Percentiles rank a stretch among this genome's conserved stretches.
Conservation (phyloP, 2,797 vertebrate species). For the Meriones psammophilus region DNA sequence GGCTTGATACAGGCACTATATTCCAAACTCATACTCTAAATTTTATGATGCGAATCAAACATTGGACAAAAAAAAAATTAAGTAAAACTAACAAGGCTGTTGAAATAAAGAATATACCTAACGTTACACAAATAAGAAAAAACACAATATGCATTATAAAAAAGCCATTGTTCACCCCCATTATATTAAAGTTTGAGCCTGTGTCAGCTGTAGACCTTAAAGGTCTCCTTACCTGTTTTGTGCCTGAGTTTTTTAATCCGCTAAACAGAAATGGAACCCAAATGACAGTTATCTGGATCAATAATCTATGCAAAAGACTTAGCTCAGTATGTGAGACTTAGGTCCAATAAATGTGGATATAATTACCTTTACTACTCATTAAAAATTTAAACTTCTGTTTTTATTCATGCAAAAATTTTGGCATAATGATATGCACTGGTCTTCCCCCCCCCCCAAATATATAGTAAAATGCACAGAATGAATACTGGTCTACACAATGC, state of each 20-base stretch:
- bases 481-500: constrained; percentile 24
- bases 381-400: constrained; percentile 14
- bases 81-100: constrained; percentile 50
- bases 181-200: constrained; percentile 24
- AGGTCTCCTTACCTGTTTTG: constrained; percentile 51
- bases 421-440: constrained; percentile 43
- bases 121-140: constrained; percentile 40
- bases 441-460: constrained; percentile 13
- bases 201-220: constrained; percentile 24
- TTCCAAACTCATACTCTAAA: constrained; percentile 53
- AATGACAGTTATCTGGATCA: constrained; percentile 63
- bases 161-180: neutral
- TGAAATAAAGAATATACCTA: constrained; percentile 54
- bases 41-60: constrained; percentile 33
- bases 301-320: constrained; percentile 18
- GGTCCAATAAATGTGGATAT: constrained; percentile 36
- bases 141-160: constrained; percentile 19
- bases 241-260: constrained; percentile 47
- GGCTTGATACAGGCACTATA: constrained; percentile 56
- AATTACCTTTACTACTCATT: constrained; percentile 64
- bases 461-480: constrained; percentile 54
- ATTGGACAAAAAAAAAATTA: constrained; percentile 63
- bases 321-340: constrained; percentile 17
- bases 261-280: constrained; percentile 46
- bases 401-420: constrained; percentile 61